A percentile compares a stretch with the other conserved stretches of the same genome.
These are phyloP conservation scores for Rhipidura dahli DNA, from an alignment of 2,113 vertebrate genomes.

Conservation along the genomic window DNA sequence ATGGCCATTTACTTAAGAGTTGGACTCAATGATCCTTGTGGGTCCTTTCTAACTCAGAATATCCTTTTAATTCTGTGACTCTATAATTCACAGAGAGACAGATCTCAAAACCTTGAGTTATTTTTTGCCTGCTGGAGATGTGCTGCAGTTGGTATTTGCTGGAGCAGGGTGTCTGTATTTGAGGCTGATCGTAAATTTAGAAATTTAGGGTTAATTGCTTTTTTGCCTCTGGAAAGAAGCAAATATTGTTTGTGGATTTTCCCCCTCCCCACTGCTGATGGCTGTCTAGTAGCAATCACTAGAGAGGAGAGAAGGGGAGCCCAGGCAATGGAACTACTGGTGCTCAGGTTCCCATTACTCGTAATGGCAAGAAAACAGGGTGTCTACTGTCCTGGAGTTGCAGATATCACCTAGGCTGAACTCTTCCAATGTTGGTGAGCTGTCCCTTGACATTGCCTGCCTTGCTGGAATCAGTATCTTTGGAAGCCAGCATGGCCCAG, in stretches of 20 bases:
- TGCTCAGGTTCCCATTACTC: not conserved
- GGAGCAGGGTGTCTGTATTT: not conserved
- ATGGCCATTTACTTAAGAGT: not conserved
- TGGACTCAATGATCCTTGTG: not conserved
- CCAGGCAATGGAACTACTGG: too few relatives aligned
- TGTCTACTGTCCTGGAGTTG: not conserved
- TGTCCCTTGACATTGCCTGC: not conserved
- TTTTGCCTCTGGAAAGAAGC: not conserved
- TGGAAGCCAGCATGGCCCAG: not conserved
- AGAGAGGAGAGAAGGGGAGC: not conserved
- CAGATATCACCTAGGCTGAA: not conserved
- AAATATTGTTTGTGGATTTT: not conserved
- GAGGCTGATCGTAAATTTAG: not conserved
- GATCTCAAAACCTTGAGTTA: not conserved
- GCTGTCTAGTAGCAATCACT: not conserved
- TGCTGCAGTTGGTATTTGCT: not conserved
- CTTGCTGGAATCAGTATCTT: not conserved
- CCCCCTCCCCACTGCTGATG: not conserved
- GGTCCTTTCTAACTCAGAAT: not conserved
- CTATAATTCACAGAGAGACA: not conserved
- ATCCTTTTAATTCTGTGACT: not conserved
- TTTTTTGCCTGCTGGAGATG: not conserved
- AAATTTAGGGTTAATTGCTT: not conserved
- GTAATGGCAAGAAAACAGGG: not conserved
- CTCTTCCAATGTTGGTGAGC: not conserved